These are phyloP conservation scores for Callorhinus ursinus DNA, from an alignment of 2,113 vertebrate species.

Conservation along the genomic window DNA sequence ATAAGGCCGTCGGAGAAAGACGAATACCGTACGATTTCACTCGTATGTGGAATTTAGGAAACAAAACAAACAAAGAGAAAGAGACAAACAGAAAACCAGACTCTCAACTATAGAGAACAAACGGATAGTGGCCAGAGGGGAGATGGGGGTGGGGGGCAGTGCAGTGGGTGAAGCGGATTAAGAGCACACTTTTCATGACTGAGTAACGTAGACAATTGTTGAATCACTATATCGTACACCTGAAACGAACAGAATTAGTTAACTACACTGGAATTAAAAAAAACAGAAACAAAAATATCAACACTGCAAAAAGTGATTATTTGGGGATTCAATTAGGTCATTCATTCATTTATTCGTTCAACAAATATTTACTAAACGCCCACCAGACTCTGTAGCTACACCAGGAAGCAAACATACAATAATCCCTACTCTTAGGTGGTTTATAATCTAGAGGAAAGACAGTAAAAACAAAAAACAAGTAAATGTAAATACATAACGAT, in stretches of 20 bases:
- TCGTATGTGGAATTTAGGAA: not conserved
- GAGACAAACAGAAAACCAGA: not conserved
- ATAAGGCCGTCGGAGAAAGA: not conserved
- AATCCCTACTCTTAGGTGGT: not conserved
- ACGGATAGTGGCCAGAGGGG: not conserved
- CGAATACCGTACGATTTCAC: not conserved
- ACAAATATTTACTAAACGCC: not conserved
- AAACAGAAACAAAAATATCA: not conserved
- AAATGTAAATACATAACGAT: not conserved
- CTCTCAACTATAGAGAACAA: not conserved
- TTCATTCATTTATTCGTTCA: not conserved
- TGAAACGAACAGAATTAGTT: not conserved
- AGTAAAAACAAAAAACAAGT: not conserved
- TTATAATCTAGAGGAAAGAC: conserved; percentile 28
- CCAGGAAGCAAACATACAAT: not conserved
- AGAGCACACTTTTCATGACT: not conserved
- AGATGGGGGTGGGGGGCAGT: not conserved
- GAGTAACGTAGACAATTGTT: not conserved
- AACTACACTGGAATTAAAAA: not conserved
- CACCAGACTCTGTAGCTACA: not conserved
- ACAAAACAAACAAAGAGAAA: not conserved
- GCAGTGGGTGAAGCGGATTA: not conserved
- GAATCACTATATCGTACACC: not conserved
- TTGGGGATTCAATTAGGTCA: not conserved
- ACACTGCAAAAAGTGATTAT: not conserved